phyloP scores from a whole-genome alignment of 2,797 vertebrate species.

The Esox masquinongy region DNA sequence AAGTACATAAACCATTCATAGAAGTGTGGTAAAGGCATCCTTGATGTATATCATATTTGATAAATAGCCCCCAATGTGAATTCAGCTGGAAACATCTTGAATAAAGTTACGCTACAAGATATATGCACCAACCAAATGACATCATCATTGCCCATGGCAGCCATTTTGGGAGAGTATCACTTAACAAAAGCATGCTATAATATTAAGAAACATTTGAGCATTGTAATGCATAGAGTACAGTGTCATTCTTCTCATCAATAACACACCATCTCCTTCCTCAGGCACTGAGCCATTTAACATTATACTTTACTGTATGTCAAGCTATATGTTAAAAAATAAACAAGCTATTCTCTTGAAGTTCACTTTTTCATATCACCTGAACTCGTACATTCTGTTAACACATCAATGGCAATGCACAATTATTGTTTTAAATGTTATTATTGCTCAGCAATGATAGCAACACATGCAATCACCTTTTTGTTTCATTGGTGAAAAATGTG shows the following conservation, averaged over 20 bases:
- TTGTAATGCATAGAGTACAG: slow-evolving; percentile 13
- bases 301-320: slow-evolving; percentile 6
- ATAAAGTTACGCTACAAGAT: not conserved
- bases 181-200: slow-evolving; percentile 16
- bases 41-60: not conserved
- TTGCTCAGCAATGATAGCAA: not conserved
- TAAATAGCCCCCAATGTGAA: slow-evolving; percentile 4
- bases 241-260: not conserved
- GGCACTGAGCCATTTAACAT: not conserved
- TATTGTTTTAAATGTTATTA: not conserved
- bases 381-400: not conserved
- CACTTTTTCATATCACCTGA: not conserved
- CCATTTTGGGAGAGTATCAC: not conserved
- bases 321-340: not conserved
- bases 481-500: not conserved
- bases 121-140: slow-evolving; percentile 7
- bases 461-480: not conserved
- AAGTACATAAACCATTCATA: not conserved
- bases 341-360: not conserved
- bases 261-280: not conserved
- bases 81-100: slow-evolving; percentile 5
- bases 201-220: slow-evolving; percentile 12
- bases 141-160: not conserved
- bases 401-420: not conserved
- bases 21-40: not conserved